These are phyloP conservation scores for Drosophila mayri DNA, from an alignment of 1,140 invertebrate species.

Conservation along the genomic window DNA sequence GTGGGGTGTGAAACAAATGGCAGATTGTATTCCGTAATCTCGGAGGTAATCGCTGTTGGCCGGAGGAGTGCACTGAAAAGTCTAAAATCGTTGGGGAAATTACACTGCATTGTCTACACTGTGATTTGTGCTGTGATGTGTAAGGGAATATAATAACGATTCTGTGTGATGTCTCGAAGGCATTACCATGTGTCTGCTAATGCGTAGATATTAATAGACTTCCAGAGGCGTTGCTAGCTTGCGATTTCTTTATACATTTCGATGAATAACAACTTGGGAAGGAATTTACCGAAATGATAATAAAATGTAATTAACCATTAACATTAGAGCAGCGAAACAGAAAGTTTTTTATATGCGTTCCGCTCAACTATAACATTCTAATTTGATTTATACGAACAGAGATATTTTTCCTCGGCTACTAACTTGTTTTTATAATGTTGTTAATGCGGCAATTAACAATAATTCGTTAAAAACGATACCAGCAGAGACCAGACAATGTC, in stretches of 20 bases:
- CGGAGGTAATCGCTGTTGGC: slow-evolving; percentile 15
- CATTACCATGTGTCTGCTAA: slow-evolving; percentile 19
- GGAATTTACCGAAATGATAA: slow-evolving; percentile 8
- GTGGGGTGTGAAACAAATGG: slow-evolving; percentile 31
- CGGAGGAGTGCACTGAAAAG: slow-evolving; percentile 4
- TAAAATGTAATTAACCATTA: slow-evolving; percentile 10
- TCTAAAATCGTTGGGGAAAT: background rate
- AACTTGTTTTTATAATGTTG: slow-evolving; percentile 48
- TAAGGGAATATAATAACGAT: slow-evolving; percentile 6
- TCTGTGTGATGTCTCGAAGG: slow-evolving; percentile 11
- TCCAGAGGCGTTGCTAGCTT: background rate
- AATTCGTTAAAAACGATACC: slow-evolving; percentile 56
- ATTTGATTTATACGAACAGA: slow-evolving; percentile 15
- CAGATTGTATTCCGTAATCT: slow-evolving; percentile 32
- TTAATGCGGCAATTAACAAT: slow-evolving; percentile 53
- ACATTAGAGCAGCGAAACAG: background rate
- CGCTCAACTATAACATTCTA: slow-evolving; percentile 18
- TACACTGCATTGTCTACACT: background rate
- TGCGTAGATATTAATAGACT: slow-evolving; percentile 27
- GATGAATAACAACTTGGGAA: background rate
- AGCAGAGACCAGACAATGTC: background rate
- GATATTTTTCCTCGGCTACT: slow-evolving; percentile 1
- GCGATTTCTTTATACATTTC: background rate
- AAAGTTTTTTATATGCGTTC: background rate
- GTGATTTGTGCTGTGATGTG: slow-evolving; percentile 10